Percentiles rank a stretch among this genome's conserved stretches.
Evolutionary conservation across 53 echinoderm and acorn worm genomes (phyloP).

Genomic region (Pentamera pediparva): DNA sequence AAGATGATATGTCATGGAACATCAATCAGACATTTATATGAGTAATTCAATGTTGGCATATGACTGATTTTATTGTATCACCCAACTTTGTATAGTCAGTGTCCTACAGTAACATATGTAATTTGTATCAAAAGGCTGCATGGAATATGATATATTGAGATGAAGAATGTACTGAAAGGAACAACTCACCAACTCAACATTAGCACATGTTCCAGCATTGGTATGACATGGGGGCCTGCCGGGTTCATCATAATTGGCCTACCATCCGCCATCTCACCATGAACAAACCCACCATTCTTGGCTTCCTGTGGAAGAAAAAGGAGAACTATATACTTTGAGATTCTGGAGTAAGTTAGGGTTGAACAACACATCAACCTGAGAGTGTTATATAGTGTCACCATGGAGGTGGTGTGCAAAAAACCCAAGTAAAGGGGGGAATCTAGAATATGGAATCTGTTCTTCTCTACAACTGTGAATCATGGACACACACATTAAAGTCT

Average conservation of each 20-base stretch:
- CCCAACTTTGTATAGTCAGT: too few species aligned
- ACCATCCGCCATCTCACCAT: slow-evolving; percentile 45
- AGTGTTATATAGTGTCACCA: neutral
- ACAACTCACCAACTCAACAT: slow-evolving; percentile 46
- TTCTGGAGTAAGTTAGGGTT: neutral
- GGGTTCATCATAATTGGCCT: slow-evolving; percentile 67
- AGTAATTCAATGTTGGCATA: too few species aligned
- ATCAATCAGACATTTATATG: too few species aligned
- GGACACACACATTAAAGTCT: too few species aligned
- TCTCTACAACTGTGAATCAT: too few species aligned
- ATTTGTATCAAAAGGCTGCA: neutral
- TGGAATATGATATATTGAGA: neutral
- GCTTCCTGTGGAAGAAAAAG: slow-evolving; percentile 51
- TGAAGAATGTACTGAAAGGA: neutral
- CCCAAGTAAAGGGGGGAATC: too few species aligned
- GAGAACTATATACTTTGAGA: neutral
- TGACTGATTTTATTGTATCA: too few species aligned
- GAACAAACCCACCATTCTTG: slow-evolving; percentile 60
- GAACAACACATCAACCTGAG: neutral
- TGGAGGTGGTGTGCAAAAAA: neutral
- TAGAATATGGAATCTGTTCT: too few species aligned
- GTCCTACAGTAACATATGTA: too few species aligned
- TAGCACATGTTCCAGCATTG: slow-evolving; percentile 65
- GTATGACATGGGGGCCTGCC: slow-evolving; percentile 62
- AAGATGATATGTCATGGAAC: too few species aligned